phyloP scores from a whole-genome alignment of 1,140 invertebrate species.

The Drosophila funebris region DNA sequence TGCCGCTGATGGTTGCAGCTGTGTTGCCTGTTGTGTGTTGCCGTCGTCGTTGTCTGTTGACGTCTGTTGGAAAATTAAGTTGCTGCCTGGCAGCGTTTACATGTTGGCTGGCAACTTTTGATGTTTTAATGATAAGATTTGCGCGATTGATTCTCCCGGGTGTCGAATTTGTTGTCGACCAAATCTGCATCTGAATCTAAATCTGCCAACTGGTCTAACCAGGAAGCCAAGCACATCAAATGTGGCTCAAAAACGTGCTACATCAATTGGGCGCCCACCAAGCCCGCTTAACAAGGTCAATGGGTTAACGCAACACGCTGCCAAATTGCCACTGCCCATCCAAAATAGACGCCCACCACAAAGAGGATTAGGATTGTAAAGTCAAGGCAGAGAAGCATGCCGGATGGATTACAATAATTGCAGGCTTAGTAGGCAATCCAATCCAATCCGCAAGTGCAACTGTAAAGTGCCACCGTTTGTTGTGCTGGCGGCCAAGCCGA shows the following conservation, averaged over 20 bases:
- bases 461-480: slow-evolving; percentile 78
- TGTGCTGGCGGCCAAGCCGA: slow-evolving; percentile 39
- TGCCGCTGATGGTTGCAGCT: slow-evolving; percentile 79
- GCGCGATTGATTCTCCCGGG: slow-evolving; percentile 75
- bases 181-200: background rate
- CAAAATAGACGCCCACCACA: slow-evolving; percentile 44
- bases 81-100: slow-evolving; percentile 69
- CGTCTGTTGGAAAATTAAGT: slow-evolving; percentile 66
- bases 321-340: background rate
- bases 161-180: slow-evolving; percentile 58
- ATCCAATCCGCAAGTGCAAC: slow-evolving; percentile 74
- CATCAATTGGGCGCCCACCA: slow-evolving; percentile 40
- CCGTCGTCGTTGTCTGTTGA: slow-evolving; percentile 22
- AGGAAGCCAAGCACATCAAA: slow-evolving; percentile 28
- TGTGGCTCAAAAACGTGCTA: slow-evolving; percentile 71
- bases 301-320: slow-evolving; percentile 63
- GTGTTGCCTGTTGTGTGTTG: slow-evolving; percentile 28
- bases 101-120: slow-evolving; percentile 71
- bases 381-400: slow-evolving; percentile 10
- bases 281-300: slow-evolving; percentile 69
- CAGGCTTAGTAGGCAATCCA: slow-evolving; percentile 46
- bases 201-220: slow-evolving; percentile 15
- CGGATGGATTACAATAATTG: slow-evolving; percentile 74
- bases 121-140: slow-evolving; percentile 82
- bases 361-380: background rate